Evolutionary conservation across 2,888 invertebrate species (phyloP).

Genomic region (Polyploca ridens): DNA sequence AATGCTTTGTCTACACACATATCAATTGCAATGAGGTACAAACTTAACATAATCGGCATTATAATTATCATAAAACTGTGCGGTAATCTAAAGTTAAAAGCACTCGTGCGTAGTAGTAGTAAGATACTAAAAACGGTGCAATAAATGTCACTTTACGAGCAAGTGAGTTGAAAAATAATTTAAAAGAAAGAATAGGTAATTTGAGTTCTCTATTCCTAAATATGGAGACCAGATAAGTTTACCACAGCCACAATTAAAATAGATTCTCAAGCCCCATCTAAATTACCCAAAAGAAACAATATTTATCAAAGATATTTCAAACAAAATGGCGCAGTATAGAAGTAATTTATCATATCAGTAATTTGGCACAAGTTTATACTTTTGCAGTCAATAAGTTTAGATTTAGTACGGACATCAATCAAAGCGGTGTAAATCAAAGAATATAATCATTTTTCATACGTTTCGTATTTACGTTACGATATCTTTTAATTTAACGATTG

Average conservation of each 20-base stretch:
- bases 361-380: constrained; percentile 45
- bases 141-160: too few species aligned
- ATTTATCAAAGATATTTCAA: constrained; percentile 3
- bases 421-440: constrained; percentile 24
- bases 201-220: not conserved
- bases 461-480: constrained; percentile 38
- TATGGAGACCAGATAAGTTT: not conserved
- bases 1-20: too few species aligned
- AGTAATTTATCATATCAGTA: constrained; percentile 19
- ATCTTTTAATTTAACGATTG: constrained; percentile 43
- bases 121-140: too few species aligned
- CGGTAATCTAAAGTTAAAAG: too few species aligned
- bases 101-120: too few species aligned
- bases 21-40: too few species aligned
- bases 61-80: too few species aligned
- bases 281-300: not conserved
- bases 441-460: constrained; percentile 45
- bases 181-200: too few species aligned
- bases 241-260: not conserved
- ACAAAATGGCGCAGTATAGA: constrained; percentile 1
- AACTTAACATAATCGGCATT: too few species aligned
- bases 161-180: too few species aligned
- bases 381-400: constrained; percentile 38
- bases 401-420: constrained; percentile 50
- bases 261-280: not conserved